Percentiles rank a stretch among this genome's conserved stretches.
Evolutionary conservation across 2,113 vertebrate species (phyloP).

Genomic region (Hyaena hyaena): DNA sequence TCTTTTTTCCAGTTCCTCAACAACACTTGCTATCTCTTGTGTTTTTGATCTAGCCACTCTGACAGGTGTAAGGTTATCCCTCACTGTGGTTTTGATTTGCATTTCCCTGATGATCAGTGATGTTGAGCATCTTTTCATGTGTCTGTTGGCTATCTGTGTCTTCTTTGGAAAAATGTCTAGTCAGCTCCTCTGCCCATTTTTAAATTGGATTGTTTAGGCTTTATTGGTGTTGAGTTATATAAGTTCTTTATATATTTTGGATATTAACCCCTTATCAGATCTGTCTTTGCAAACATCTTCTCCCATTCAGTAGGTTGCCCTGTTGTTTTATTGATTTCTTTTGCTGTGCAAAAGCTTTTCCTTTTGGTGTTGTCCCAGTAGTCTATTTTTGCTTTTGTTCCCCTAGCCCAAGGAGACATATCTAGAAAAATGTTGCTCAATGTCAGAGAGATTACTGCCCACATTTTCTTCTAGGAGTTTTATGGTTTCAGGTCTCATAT

Average conservation of each 20-base stretch:
- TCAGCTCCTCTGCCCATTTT: not conserved
- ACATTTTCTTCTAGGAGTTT: not conserved
- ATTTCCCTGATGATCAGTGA: not conserved
- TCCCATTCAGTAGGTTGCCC: not conserved
- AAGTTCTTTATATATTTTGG: not conserved
- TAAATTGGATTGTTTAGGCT: not conserved
- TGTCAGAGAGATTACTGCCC: not conserved
- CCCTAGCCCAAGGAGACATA: not conserved
- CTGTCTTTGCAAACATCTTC: not conserved
- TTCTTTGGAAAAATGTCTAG: not conserved
- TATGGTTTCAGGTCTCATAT: not conserved
- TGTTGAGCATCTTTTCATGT: not conserved
- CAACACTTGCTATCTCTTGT: not conserved
- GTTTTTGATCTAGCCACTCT: not conserved
- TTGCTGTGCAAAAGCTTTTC: not conserved
- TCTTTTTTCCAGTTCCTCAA: not conserved
- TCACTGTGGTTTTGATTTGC: not conserved
- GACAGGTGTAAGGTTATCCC: not conserved
- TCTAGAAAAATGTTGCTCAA: not conserved
- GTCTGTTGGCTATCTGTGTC: not conserved
- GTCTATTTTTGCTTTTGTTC: not conserved
- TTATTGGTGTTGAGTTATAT: not conserved
- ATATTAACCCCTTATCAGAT: not conserved
- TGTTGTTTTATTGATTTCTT: not conserved
- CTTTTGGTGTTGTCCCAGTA: not conserved